Base-by-base conservation (phyloP, 2,888 invertebrate species). In the Mamestra brassicae region DNA sequence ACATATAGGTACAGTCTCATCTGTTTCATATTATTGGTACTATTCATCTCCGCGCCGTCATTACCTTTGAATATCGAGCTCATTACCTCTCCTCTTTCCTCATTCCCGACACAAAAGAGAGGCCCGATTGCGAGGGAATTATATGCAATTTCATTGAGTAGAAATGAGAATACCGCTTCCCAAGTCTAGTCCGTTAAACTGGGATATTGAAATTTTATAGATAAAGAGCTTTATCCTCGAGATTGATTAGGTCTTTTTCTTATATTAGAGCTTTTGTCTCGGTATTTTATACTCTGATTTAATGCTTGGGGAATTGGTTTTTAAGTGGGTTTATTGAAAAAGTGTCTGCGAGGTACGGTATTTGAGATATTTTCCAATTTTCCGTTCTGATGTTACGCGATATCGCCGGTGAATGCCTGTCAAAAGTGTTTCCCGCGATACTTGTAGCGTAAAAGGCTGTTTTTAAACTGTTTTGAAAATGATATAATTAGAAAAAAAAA, bases 121-220 rank as follows among this genome's bases (percentile, higher is more conserved):
- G 63, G 83, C 73, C 71, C 85, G 85, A 94, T 92, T 87, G 89
- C 84, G 88, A 79, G 89, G 89, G 90, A 94, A 94, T 94, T 94
- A 94, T 91, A 92, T 90, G 93, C 92, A 93, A 94, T 94, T 93
- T 92, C 92, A 94, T 93, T 92, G 91, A 90, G 87, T 91, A 78
- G 88, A 90, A 94, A 94, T 91, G 92, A 92, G 91, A 91, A 92
- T 89, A 88, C 88, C 90, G 75, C 63, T 76, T 74, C 78, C 85
- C 83, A 84, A 88, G 90, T 91, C 91, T 91, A 86, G 89, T 88
- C 76, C 78, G 78, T 78, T 87, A 72, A 87, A 78, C 88, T 88
- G 85, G 89, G 84, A 91, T 93, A 94, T 94, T 93, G 90, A 92
- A 92, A 90, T 91, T 92, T 92, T 92, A 92, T 90, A 88, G 86